Percentiles rank a stretch among this genome's conserved stretches.
These are phyloP conservation scores for Caenorhabditis sp. DNA, from an alignment of 2,888 invertebrate genomes.

Conservation along the genomic window DNA sequence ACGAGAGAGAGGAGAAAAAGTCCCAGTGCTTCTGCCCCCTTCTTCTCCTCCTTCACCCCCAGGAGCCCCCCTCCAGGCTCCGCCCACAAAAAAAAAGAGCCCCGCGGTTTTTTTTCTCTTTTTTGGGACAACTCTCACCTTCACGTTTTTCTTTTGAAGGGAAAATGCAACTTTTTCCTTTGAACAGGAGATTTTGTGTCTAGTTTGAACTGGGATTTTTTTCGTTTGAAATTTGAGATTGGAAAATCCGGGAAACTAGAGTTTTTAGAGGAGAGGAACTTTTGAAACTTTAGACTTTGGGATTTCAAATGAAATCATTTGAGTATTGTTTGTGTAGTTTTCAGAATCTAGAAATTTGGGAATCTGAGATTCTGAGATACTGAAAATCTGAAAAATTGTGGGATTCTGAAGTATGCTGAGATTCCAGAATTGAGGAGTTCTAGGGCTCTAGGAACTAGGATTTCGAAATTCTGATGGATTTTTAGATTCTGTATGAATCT, in stretches of 20 bases:
- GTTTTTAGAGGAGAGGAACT: no score
- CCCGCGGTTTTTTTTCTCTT: constrained; percentile 5
- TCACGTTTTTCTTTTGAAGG: neutral
- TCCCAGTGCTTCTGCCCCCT: no score
- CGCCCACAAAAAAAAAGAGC: neutral
- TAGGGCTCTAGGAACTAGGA: neutral
- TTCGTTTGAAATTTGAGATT: neutral
- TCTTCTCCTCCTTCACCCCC: no score
- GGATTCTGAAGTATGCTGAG: neutral
- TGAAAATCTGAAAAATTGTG: neutral
- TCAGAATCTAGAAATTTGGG: neutral
- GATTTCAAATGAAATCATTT: constrained; percentile 5
- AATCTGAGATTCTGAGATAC: neutral
- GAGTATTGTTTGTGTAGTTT: neutral
- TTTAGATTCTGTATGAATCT: neutral
- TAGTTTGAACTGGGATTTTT: constrained; percentile 6
- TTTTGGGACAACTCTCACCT: constrained; percentile 10
- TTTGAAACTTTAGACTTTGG: neutral
- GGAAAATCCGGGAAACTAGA: neutral
- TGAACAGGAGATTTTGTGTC: neutral
- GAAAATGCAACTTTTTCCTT: constrained; percentile 11
- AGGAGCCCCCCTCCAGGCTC: neutral
- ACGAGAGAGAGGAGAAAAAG: neutral
- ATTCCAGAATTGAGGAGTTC: neutral
- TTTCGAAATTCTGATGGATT: neutral